Base-by-base conservation (phyloP, 1,140 invertebrate species). In the Lutraria rhynchaena region DNA sequence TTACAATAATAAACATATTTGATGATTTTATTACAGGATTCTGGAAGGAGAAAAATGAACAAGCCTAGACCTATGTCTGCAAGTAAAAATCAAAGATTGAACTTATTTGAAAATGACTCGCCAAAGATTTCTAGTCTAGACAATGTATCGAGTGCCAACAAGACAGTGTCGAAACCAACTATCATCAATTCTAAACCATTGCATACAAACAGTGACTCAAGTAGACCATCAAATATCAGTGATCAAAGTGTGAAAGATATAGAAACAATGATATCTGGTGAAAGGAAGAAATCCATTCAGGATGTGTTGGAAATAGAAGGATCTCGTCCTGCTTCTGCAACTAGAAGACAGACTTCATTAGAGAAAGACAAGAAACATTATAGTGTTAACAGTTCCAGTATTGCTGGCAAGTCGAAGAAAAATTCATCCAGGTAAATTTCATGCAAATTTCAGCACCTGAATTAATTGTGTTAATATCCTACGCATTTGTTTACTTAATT, bases 321-420 rank as follows among this genome's bases (percentile, higher is more conserved):
- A 37, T n/a, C 46, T 17, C 35, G 46, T 11, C 15, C 49, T 13
- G 7, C 53, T 19, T 55, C 44, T 65, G 55, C 74, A 19, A 83
- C 44, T n/a, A 53, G 63, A 24, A 29, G 84, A 27, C 80, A 82
- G 49, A 33, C 61, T 19, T 81, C 81, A 0, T 22, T 77, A 24
- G 81, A 85, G 27, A 75, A 78, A 27, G 83, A 86, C 35, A 63
- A 53, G 37, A 67, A 80, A 31, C 78, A 83, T 31, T 89, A 89
- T 69, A 87, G 83, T 86, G 87, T 89, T 1, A 84, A 86, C 44
- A 74, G 69, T 31, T 89, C 88, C 0, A 89, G 88, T 81, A 89
- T 89, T n/a, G 69, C 69, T 41, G 37, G 37, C n/a, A 75, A 75
- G 19, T 41, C 27, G 2, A 58, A 57, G 55, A 58, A 67, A 67